phyloP scores from a whole-genome alignment of 2,888 invertebrate genomes.

The Crepidodera aurea region DNA sequence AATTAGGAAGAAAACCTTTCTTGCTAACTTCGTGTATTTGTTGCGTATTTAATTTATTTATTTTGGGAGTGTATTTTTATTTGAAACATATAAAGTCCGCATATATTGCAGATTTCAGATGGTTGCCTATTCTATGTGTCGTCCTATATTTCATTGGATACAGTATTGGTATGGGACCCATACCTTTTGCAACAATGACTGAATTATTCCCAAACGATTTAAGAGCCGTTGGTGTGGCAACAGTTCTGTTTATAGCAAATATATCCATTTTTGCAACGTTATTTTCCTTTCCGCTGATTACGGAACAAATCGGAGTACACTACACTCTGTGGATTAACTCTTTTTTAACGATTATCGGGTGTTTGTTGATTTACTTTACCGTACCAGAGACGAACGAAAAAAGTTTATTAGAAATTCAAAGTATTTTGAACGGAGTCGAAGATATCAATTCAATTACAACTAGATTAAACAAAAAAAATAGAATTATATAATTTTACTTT shows the following conservation, averaged over 20 bases:
- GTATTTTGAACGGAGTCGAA: background rate
- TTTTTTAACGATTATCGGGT: background rate
- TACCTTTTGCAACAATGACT: background rate
- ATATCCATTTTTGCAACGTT: background rate
- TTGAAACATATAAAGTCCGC: slow-evolving; percentile 57
- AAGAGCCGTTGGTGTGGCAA: background rate
- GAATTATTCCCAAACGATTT: background rate
- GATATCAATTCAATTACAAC: no score
- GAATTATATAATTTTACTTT: no score
- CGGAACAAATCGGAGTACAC: background rate
- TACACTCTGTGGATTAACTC: background rate
- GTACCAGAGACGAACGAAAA: slow-evolving; percentile 1
- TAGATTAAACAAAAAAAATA: no score
- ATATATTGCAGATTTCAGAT: background rate
- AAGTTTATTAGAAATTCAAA: background rate
- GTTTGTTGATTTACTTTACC: background rate
- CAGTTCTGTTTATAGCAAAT: background rate
- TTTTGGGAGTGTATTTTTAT: slow-evolving; percentile 68
- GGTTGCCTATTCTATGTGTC: background rate
- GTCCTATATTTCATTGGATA: background rate
- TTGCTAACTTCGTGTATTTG: slow-evolving; percentile 73
- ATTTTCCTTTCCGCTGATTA: background rate
- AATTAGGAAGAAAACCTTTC: slow-evolving; percentile 74
- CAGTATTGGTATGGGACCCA: background rate
- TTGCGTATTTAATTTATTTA: slow-evolving; percentile 69